Conservation (phyloP, 2,888 invertebrate species). For the Polietes domitor region DNA sequence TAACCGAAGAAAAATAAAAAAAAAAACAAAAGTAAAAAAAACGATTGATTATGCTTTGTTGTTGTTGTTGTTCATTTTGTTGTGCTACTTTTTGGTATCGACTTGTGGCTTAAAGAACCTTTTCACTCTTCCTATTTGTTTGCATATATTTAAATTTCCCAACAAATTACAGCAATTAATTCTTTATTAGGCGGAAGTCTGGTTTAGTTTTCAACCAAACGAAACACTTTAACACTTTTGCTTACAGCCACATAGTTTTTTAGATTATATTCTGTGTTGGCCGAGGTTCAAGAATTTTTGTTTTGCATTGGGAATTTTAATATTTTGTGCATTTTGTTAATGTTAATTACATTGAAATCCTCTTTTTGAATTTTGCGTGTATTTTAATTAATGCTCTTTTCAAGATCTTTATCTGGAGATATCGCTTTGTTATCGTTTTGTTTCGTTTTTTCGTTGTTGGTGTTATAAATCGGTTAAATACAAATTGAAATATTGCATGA, state of each 20-base stretch:
- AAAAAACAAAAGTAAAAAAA: constrained; percentile 2
- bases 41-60: constrained; percentile 14
- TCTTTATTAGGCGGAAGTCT: constrained; percentile 36
- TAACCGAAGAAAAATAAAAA: background rate
- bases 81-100: constrained; percentile 45
- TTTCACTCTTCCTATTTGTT: constrained; percentile 4
- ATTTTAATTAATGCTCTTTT: background rate
- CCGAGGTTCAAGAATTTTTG: background rate
- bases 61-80: constrained; percentile 24
- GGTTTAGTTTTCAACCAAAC: constrained; percentile 28
- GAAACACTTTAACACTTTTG: background rate
- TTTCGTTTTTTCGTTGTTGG: background rate
- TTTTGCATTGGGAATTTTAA: background rate
- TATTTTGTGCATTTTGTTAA: background rate
- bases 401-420: background rate
- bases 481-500: background rate
- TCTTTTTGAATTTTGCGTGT: background rate
- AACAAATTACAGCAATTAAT: background rate
- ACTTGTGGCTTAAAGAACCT: constrained; percentile 1
- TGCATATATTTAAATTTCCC: background rate
- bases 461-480: constrained; percentile 2
- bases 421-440: background rate
- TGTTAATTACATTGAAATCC: background rate
- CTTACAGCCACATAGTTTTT: too few relatives aligned
- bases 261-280: too few relatives aligned